Evolutionary conservation across 1,140 invertebrate genomes (phyloP).

Genomic region (Bombus picipes): DNA sequence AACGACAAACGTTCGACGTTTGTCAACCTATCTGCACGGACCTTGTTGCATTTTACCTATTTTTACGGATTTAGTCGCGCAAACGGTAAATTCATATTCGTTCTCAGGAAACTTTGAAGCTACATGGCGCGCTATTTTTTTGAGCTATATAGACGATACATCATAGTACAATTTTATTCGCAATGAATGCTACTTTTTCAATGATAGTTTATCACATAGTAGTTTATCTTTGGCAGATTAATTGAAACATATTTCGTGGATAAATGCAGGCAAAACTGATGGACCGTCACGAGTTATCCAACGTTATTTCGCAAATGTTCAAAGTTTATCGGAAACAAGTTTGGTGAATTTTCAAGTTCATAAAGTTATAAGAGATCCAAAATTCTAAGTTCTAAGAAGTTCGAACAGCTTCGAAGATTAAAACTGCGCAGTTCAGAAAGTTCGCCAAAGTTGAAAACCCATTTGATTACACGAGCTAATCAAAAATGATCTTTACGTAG

Average conservation of each 20-base stretch:
- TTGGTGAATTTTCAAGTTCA: neutral
- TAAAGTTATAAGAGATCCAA: neutral
- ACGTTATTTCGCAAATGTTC: neutral
- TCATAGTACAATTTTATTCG: no score
- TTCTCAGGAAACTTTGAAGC: no score
- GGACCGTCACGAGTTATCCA: neutral
- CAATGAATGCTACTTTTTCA: no score
- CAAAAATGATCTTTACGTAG: neutral
- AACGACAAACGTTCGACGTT: neutral
- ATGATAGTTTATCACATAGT: no score
- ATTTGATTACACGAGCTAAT: neutral
- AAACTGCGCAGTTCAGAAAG: neutral
- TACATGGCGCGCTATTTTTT: neutral
- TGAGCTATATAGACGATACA: no score
- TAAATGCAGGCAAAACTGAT: no score
- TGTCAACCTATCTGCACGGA: neutral
- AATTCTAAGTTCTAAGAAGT: neutral
- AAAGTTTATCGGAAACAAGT: neutral
- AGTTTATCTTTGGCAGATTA: no score
- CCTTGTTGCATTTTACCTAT: neutral
- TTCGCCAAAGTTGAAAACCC: no score
- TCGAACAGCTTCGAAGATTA: neutral
- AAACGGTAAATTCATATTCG: no score
- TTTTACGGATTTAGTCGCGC: neutral
- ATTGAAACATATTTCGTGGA: no score